Evolutionary conservation across 2,797 vertebrate genomes (phyloP).

Genomic region (Malurus leucopterus): DNA sequence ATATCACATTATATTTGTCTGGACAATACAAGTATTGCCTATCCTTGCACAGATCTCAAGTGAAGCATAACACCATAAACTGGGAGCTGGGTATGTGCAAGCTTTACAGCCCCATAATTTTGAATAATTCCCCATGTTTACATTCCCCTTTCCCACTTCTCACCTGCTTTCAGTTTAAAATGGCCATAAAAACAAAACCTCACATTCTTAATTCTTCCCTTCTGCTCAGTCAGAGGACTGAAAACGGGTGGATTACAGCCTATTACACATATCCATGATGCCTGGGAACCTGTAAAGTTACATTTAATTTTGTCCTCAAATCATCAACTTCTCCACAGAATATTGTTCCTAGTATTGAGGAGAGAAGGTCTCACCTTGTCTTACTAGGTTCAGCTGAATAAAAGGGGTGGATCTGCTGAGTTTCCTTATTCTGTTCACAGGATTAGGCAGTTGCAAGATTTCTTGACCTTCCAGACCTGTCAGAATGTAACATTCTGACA

Average conservation of each 20-base stretch:
- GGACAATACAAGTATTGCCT: neutral
- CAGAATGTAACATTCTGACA: neutral
- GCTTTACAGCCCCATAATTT: neutral
- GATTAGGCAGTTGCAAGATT: neutral
- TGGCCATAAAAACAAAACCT: neutral
- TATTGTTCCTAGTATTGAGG: neutral
- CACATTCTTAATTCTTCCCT: neutral
- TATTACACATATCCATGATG: neutral
- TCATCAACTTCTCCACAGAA: neutral
- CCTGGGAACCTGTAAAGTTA: neutral
- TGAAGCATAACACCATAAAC: neutral
- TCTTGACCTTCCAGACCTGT: neutral
- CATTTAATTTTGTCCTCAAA: neutral
- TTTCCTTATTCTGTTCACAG: neutral
- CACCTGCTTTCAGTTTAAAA: neutral
- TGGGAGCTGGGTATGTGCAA: neutral
- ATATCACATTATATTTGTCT: neutral
- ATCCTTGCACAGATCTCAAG: neutral
- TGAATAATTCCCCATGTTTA: neutral
- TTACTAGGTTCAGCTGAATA: neutral
- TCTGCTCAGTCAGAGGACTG: neutral
- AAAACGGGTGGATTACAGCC: neutral
- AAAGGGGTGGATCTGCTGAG: neutral
- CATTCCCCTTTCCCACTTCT: neutral
- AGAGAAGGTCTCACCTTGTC: neutral